Base-by-base conservation (phyloP, 2,888 invertebrate genomes). In the Tipula confusa region DNA sequence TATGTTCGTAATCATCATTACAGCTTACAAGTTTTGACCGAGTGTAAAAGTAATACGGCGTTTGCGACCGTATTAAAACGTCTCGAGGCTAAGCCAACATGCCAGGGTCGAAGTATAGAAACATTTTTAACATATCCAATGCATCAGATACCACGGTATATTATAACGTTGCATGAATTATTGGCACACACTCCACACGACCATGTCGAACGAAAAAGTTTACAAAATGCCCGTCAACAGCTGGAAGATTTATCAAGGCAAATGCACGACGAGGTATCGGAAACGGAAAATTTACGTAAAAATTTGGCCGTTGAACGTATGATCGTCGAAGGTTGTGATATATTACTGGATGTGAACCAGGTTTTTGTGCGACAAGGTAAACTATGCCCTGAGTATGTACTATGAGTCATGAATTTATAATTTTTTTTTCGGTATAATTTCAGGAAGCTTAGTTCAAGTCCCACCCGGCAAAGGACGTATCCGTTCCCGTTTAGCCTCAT, bases 1-100 rank as follows among this genome's bases (percentile, higher is more conserved):
- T 97, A 97, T 89, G 97, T 97, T 83, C 91, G 97, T 84, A 97
- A 97, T 90, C 97, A 97, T 89, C 97, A 97, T 90, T 97, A 96
- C 91, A 96, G 96, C 85, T 92, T 97, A 84, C 97, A 97, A 90
- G 95, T 96, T 29, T 92, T 97, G 85, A 97, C 97, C 0, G 97
- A 97, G 89, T 97, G 97, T 90, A 97, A 97, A 89, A 96, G 97
- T 90, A 93, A 93, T 82, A 91, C 93, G 84, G 92, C 93, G 0
- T 97, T 97, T 88, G 94, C 95, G 0, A 93, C 93, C 13, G 92
- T 97, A 82, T 91, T 97, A 84, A 92, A 94, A 84, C 90, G 97
- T 29, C 91, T 97, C 85, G 97, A 97, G 90, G 94, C 94, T 88
- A 97, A 97, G 88, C 92, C 96, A 0, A 93, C 94, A 0, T 96